Percentiles rank a stretch among this genome's conserved stretches.
These are phyloP conservation scores for Sander lucioperca DNA, from an alignment of 2,113 vertebrate species.

Conservation along the genomic window DNA sequence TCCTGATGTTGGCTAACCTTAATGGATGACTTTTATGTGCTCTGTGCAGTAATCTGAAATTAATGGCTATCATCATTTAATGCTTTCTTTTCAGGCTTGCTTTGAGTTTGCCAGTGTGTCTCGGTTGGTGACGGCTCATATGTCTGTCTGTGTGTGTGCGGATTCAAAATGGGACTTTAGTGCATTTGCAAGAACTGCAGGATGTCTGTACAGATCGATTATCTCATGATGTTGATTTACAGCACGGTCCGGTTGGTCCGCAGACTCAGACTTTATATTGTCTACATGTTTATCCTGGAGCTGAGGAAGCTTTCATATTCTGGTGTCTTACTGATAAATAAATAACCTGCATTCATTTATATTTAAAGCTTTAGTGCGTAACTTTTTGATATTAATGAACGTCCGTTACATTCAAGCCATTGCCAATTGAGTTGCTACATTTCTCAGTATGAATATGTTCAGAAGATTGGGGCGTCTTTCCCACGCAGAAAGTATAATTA, in stretches of 20 bases:
- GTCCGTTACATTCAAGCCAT: no score
- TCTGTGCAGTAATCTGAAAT: slow-evolving; percentile 55
- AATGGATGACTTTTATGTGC: slow-evolving; percentile 58
- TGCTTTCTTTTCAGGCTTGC: slow-evolving; percentile 23
- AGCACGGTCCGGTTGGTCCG: neutral
- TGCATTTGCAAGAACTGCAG: neutral
- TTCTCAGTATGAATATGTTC: no score
- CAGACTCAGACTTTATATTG: slow-evolving; percentile 4
- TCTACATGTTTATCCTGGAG: neutral
- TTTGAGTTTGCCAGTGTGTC: slow-evolving; percentile 33
- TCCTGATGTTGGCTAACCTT: slow-evolving; percentile 41
- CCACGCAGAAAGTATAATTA: no score
- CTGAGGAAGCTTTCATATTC: neutral
- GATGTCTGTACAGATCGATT: slow-evolving; percentile 6
- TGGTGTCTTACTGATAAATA: neutral
- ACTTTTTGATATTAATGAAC: no score
- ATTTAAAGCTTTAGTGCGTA: neutral
- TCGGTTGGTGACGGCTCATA: neutral
- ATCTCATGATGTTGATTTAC: neutral
- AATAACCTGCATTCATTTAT: neutral
- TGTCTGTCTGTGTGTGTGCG: slow-evolving; percentile 4
- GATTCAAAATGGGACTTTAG: no score
- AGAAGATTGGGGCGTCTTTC: no score
- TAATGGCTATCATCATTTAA: slow-evolving; percentile 48
- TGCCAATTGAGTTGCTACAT: no score